Percentiles rank a stretch among this genome's conserved stretches.
These are phyloP conservation scores for Netelia virgata DNA, from an alignment of 2,888 invertebrate genomes.

Conservation along the genomic window DNA sequence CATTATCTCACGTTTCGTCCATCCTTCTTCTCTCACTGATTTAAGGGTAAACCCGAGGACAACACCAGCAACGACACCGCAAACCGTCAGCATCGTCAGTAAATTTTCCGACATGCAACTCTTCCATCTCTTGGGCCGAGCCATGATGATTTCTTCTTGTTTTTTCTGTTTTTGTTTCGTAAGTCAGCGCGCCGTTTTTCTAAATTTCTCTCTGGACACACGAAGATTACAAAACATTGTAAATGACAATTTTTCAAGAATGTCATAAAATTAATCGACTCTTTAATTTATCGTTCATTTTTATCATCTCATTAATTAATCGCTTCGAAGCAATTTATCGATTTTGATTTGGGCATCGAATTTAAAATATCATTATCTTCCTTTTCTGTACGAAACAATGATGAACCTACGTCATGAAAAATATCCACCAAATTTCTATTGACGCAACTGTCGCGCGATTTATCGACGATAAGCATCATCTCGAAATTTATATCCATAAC, in stretches of 20 bases:
- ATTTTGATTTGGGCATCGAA: too few species aligned
- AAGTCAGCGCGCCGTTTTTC: constrained; percentile 5
- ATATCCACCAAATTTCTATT: neutral
- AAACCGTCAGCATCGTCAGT: constrained; percentile 87
- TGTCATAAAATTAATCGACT: too few species aligned
- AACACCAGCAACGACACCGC: constrained; percentile 87
- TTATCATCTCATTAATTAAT: too few species aligned
- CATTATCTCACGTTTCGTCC: constrained; percentile 88
- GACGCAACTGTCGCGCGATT: neutral
- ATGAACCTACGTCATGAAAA: neutral
- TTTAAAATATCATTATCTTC: too few species aligned
- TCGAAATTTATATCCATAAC: too few species aligned
- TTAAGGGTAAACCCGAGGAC: constrained; percentile 86
- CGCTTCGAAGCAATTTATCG: too few species aligned
- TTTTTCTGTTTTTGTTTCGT: constrained; percentile 23
- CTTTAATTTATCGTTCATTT: too few species aligned
- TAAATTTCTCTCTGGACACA: constrained; percentile 1
- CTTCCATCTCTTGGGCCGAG: constrained; percentile 77
- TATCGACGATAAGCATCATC: neutral
- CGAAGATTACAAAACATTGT: constrained; percentile 8
- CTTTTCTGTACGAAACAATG: too few species aligned
- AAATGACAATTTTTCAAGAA: neutral
- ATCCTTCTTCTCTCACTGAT: constrained; percentile 80
- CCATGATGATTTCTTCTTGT: constrained; percentile 70
- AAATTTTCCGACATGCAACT: constrained; percentile 83